Base-by-base conservation (phyloP, 2,797 vertebrate genomes). In the Microctenopoma stevenorrisi region DNA sequence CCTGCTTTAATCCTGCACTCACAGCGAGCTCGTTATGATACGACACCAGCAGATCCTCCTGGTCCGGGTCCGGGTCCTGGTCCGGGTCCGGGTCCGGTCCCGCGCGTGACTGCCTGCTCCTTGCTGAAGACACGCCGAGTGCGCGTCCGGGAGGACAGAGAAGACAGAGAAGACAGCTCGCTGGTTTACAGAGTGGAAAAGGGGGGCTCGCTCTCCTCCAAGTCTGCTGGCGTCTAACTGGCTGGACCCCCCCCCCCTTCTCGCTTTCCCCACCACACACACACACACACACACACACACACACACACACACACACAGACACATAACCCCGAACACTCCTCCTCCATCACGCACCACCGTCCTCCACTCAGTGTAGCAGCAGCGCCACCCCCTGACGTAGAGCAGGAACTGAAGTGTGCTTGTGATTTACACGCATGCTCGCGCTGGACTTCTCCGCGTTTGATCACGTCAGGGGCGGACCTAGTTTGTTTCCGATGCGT, bases 201-300 rank as follows among this genome's bases (percentile, higher is more conserved):
- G 28, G 52, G 46, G 28, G 44, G 53, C 65, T 58, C n/a, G 37
- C 22, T 52, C 66, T 76, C 72, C 53, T 42, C 52, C 56, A 15
- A 59, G 76, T 77, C 64, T 43, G 26, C 65, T 88, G 83, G 84
- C 83, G 84, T 83, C 86, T 59, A 74, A 53, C 68, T 85, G 86
- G 72, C 88, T 86, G 70, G 56, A n/a, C 35, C 26, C 6, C 8
- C 35, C 26, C 6, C 8, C 8, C 46, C 46, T 4, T n/a, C 46
- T 13, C 1, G 8, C 16, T 8, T 6, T 47, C 46, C 9, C n/a
- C 0, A 26, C 7, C 42, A 0, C 66, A 4, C 49, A 22, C 35
- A 57, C 55, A 35, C 61, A 37, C 52, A 7, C 57, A 40, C 40
- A 28, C 22, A 15, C 57, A 9, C 50, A 3, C 40, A 13, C 42